Conservation (phyloP, 1,140 invertebrate species). For the Bombus balteatus region DNA sequence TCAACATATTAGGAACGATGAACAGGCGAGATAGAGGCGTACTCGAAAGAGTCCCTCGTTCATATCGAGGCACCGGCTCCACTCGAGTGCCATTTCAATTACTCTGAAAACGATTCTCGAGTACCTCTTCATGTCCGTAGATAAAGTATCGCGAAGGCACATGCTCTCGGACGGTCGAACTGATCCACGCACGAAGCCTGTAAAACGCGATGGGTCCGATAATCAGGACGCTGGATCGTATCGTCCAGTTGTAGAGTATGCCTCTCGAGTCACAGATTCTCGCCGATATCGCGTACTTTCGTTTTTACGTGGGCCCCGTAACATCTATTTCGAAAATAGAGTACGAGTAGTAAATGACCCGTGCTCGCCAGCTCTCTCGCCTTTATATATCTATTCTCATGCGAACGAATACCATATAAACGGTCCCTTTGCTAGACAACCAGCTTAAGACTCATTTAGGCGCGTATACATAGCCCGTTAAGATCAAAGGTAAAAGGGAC, state of each 20-base stretch:
- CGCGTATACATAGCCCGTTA: neutral
- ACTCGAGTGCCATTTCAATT: conserved; percentile 66
- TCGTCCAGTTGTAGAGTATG: neutral
- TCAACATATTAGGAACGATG: conserved; percentile 30
- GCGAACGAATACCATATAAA: neutral
- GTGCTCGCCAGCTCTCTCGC: neutral
- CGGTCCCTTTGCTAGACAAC: neutral
- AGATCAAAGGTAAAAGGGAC: neutral
- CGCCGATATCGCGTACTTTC: conserved; percentile 13
- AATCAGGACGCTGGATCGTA: conserved; percentile 39
- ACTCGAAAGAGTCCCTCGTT: conserved; percentile 50
- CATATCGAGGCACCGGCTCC: conserved; percentile 54
- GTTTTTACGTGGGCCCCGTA: neutral
- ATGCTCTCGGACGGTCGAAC: conserved; percentile 39
- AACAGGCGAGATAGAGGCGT: conserved; percentile 27
- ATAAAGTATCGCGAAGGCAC: conserved; percentile 65
- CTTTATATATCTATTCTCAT: neutral
- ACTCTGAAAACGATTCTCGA: conserved; percentile 66
- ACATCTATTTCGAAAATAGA: conserved; percentile 32
- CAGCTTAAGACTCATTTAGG: neutral
- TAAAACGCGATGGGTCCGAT: conserved; percentile 54
- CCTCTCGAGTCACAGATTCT: conserved; percentile 18
- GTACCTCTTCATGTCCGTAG: conserved; percentile 63
- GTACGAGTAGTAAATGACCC: neutral
- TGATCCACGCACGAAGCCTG: conserved; percentile 41